Evolutionary conservation across 2,797 vertebrate species (phyloP), one percentile per base, ranked within the genome.

Genomic region (Poecilia gillii): DNA sequence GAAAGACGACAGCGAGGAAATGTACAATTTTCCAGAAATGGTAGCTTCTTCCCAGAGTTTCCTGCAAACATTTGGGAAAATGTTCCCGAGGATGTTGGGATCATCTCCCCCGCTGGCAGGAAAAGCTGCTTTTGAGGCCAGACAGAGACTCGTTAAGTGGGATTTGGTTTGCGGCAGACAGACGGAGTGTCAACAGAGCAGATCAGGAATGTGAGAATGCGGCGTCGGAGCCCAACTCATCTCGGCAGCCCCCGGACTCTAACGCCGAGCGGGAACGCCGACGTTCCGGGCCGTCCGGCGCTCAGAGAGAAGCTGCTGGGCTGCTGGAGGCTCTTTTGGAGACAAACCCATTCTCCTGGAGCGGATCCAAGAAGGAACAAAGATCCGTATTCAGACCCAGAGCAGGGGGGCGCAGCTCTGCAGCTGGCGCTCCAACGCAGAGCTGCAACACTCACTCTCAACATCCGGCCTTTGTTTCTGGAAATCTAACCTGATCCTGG

Each of bases 341-440:
- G 91, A 89, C 79, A 57, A 88, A 90, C 77, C 85, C 82, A 71
- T 73, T 85, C 47, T 51, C 66, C 91, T 92, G 90, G 90, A 92
- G 36, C 74, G 75, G 62, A 85, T 93, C 93, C 90, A 95, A 91
- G 75, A 72, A 91, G 68, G 92, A 94, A 95, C 93, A 95, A 94
- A 90, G 93, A 88, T 92, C 85, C 88, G 91, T 90, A 95, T 93
- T 93, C 88, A 87, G 93, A 87, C 79, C 79, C 91, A 81, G 91
- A 92, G 92, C 87, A 90, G 83, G 87, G 79, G 90, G 25, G 90
- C 77, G 91, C 87, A 92, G 91, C 92, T 91, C 89, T 81, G 91
- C 91, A 92, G 90, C 88, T 93, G 90, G 84, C 53, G 87, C 85
- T 73, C 81, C 66, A 51, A 87, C 66, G 81, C 86, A 75, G 88